Evolutionary conservation across 2,113 vertebrate species (phyloP).

Genomic region (Thryonomys swinderianus): DNA sequence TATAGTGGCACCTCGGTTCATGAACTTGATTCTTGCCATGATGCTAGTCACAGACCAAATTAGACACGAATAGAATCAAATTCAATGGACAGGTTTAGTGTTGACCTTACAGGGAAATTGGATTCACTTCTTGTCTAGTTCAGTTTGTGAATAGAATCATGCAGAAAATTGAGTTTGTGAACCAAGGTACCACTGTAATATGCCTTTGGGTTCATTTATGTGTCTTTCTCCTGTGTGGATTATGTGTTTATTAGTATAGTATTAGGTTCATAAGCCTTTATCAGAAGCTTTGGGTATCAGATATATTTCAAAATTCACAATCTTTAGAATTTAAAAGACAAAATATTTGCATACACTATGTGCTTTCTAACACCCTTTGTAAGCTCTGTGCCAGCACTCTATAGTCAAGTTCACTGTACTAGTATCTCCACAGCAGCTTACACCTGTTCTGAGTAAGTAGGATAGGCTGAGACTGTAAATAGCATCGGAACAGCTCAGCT

Average conservation of each 20-base stretch:
- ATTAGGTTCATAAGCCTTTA: not conserved
- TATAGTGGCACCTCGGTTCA: too few species aligned
- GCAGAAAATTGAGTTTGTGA: not conserved
- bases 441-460: not conserved
- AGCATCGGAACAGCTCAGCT: not conserved
- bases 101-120: too few species aligned
- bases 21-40: too few species aligned
- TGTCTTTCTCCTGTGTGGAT: not conserved
- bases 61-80: too few species aligned
- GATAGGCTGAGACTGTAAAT: not conserved
- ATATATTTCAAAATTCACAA: conserved; percentile 11
- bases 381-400: not conserved
- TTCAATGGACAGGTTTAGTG: too few species aligned
- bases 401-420: not conserved
- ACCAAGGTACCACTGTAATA: not conserved
- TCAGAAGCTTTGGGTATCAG: not conserved
- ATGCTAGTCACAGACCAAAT: too few species aligned
- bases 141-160: not conserved
- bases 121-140: not conserved
- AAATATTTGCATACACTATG: not conserved
- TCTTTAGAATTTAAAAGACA: not conserved
- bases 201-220: not conserved
- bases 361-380: not conserved
- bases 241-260: not conserved
- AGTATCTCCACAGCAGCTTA: not conserved